phyloP scores from a whole-genome alignment of 92 coral and sea anemone species.

The Ricordea florida region DNA sequence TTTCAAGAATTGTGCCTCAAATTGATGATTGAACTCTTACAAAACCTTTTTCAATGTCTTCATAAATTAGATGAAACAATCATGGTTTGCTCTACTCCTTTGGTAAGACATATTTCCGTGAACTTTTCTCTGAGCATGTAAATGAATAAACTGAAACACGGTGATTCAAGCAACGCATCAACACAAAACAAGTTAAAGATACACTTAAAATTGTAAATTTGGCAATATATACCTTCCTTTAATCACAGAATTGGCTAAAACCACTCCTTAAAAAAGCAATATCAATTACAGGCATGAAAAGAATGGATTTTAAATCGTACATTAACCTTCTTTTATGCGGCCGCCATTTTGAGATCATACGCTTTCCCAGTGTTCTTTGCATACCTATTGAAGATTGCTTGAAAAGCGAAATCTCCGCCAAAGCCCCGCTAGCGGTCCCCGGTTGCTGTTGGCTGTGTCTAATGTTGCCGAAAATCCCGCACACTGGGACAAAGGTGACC shows the following conservation, averaged over 20 bases:
- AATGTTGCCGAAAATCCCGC: slow-evolving; percentile 4
- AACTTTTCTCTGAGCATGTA: slow-evolving; percentile 5
- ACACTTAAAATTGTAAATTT: not conserved
- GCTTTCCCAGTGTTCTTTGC: slow-evolving; percentile 8
- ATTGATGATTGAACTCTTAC: slow-evolving; percentile 32
- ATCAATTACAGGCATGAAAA: slow-evolving; percentile 5
- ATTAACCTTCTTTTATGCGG: too few species aligned
- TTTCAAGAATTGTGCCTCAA: slow-evolving; percentile 36
- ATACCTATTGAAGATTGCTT: slow-evolving; percentile 5
- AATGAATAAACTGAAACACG: slow-evolving; percentile 10
- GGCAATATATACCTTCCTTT: slow-evolving; percentile 14
- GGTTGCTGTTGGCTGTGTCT: slow-evolving; percentile 2
- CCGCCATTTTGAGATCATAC: slow-evolving; percentile 1
- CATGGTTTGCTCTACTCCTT: slow-evolving; percentile 12
- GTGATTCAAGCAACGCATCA: slow-evolving; percentile 22
- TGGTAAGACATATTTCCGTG: slow-evolving; percentile 6
- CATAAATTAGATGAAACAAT: slow-evolving; percentile 23
- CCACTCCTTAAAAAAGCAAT: slow-evolving; percentile 21
- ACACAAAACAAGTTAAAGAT: slow-evolving; percentile 8
- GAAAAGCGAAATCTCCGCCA: not conserved
- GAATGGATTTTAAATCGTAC: slow-evolving; percentile 10
- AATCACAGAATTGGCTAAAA: slow-evolving; percentile 11
- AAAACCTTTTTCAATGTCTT: slow-evolving; percentile 17
- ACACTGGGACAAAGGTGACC: not conserved
- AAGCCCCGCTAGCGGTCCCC: not conserved